Percentiles rank a stretch among this genome's conserved stretches.
These are phyloP conservation scores for Trachymyrmex cornetzi DNA, from an alignment of 1,140 invertebrate species.

Conservation along the genomic window DNA sequence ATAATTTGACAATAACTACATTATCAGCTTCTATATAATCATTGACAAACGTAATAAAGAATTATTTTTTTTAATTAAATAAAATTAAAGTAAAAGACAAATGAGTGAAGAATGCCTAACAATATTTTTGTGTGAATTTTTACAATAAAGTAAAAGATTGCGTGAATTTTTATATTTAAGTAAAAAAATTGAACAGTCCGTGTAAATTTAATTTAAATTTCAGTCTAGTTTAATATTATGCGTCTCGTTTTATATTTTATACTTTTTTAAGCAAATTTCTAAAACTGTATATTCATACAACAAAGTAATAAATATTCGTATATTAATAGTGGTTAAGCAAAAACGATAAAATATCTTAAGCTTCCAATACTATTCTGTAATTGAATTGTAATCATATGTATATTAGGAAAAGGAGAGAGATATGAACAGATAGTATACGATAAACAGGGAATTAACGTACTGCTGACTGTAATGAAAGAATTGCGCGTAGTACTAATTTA, in stretches of 20 bases:
- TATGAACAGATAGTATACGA: background rate
- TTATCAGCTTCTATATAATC: background rate
- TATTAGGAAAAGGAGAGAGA: background rate
- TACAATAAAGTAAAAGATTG: too few relatives aligned
- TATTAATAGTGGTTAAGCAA: background rate
- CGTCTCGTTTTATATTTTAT: background rate
- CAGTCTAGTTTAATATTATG: background rate
- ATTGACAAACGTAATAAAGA: background rate
- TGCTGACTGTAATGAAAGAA: conserved; percentile 12
- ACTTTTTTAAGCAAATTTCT: background rate
- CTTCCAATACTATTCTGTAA: background rate
- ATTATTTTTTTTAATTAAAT: background rate
- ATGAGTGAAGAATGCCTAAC: too few relatives aligned
- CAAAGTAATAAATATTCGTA: background rate
- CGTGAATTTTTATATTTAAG: background rate
- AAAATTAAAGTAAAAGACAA: too few relatives aligned
- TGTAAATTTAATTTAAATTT: conserved; percentile 18
- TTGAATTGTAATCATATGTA: background rate
- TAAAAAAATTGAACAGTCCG: background rate
- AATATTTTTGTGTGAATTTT: too few relatives aligned
- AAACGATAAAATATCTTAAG: conserved; percentile 25
- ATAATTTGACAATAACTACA: background rate
- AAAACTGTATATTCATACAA: background rate
- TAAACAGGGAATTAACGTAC: background rate
- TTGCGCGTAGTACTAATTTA: conserved; percentile 15